Base-by-base conservation (phyloP, 2,113 vertebrate species). In the Anser brachyrhynchus region DNA sequence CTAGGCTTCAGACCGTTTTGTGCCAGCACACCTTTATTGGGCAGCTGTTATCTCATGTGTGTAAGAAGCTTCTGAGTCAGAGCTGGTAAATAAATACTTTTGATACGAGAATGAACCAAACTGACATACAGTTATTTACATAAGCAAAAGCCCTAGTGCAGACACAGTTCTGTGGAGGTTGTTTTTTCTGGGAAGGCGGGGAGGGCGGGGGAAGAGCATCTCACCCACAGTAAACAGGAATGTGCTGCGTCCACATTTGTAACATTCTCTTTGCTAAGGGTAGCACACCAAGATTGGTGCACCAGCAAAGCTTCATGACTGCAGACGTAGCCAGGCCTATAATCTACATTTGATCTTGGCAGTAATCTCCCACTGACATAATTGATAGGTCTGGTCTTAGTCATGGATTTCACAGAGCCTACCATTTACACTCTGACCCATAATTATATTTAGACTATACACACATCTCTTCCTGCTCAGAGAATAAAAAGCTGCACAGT, bases 291-390 rank as follows among this genome's bases (percentile, higher is more conserved):
- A 65, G 86, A 72, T 1, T 21, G 44, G 39, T 33, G 49, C 29
- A 90, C 33, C 62, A 76, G 71, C 75, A 79, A 52, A 54, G 67
- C 64, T 57, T 57, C 33, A 13, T 10, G 35, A 89, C 37, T 13
- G 6, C 54, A 86, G 91, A 64, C 7, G 74, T 37, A 78, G 69
- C 65, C 65, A 93, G 73, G 66, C 80, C 88, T 95, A 41, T 93
- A 96, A 96, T 89, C 92, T 92, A 41, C 65, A 72, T 82, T 31
- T 78, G 92, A 57, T 89, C 69, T 62, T 46, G 86, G 90, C 84
- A 95, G 79, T 54, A 79, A 90, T 51, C 54, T 93, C 84, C 92
- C 80, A 87, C 88, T 73, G 92, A 54, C 70, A 92, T 91, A 96
- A 95, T 62, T 92, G 89, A 82, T 95, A 84, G 88, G 70, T 84